Evolutionary conservation across 2,888 invertebrate genomes (phyloP).

Genomic region (Amblyjoppa proteus): DNA sequence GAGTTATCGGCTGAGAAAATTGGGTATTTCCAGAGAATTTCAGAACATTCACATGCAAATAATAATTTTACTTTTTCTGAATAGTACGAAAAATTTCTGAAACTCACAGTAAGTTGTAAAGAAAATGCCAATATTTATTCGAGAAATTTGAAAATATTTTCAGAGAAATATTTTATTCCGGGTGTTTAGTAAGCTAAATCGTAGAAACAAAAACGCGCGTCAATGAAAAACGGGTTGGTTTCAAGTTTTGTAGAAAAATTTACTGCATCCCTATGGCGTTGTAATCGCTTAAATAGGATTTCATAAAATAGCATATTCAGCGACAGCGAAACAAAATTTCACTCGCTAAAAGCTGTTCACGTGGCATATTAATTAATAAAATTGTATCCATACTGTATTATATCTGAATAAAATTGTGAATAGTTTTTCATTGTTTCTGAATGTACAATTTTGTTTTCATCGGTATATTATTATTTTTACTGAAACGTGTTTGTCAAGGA

Average conservation of each 20-base stretch:
- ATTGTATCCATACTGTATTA: too few species aligned
- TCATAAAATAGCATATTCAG: background rate
- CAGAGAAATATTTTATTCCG: background rate
- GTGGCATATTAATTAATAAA: background rate
- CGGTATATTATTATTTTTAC: background rate
- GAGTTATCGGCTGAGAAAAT: too few species aligned
- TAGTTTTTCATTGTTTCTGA: too few species aligned
- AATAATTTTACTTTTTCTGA: too few species aligned
- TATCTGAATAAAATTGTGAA: too few species aligned
- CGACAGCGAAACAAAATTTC: background rate
- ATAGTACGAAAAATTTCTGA: too few species aligned
- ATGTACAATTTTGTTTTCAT: background rate
- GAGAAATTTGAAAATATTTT: background rate
- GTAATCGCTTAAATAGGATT: conserved; percentile 29
- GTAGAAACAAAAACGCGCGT: conserved; percentile 34
- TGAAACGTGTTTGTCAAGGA: background rate
- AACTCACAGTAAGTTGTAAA: too few species aligned
- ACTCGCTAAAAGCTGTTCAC: background rate
- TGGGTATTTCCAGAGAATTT: too few species aligned
- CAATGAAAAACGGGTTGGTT: conserved; percentile 35
- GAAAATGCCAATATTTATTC: background rate
- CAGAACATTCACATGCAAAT: too few species aligned
- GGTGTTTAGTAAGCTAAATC: conserved; percentile 39
- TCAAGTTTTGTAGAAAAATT: conserved; percentile 58
- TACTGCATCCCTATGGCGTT: conserved; percentile 12